Conservation (phyloP, 53 echinoderm and acorn worm genomes). For the Holothuria scabra region DNA sequence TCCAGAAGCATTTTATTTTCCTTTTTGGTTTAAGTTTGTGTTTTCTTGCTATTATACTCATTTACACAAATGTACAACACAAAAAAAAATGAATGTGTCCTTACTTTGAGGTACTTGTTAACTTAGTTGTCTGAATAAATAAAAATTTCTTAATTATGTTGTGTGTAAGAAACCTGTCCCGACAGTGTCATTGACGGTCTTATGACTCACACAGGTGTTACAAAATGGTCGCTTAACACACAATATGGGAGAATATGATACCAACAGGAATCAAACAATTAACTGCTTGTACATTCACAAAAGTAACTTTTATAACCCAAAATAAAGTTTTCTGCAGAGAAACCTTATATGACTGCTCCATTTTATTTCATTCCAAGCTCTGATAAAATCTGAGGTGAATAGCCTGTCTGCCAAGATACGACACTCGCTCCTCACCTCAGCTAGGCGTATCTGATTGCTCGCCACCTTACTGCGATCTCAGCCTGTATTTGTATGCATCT, state of each 20-base stretch:
- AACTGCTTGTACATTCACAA: constrained; percentile 10
- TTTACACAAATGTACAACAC: too few species aligned
- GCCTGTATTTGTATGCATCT: constrained; percentile 47
- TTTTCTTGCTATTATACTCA: too few species aligned
- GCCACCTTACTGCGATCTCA: constrained; percentile 39
- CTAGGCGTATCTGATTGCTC: constrained; percentile 46
- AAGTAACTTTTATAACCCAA: constrained; percentile 45
- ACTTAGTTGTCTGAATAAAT: constrained; percentile 7
- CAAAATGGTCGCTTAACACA: constrained; percentile 24
- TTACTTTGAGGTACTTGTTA: too few species aligned
- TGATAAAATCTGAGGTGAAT: constrained; percentile 49
- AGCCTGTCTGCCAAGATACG: constrained; percentile 42
- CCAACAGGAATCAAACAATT: constrained; percentile 33
- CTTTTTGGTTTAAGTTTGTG: too few species aligned
- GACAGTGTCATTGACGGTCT: constrained; percentile 16
- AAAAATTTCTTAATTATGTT: constrained; percentile 43
- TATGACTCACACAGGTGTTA: constrained; percentile 47
- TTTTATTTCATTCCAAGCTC: constrained; percentile 35
- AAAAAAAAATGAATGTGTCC: too few species aligned
- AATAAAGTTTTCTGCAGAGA: constrained; percentile 28
- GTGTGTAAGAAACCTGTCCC: constrained; percentile 29
- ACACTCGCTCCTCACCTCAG: constrained; percentile 50
- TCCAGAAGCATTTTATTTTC: too few species aligned
- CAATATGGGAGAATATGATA: constrained; percentile 19
- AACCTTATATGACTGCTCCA: constrained; percentile 36